A percentile compares a stretch with the other conserved stretches of the same genome.
These are phyloP conservation scores for Carassius carassius DNA, from an alignment of 2,113 vertebrate genomes.

Conservation along the genomic window DNA sequence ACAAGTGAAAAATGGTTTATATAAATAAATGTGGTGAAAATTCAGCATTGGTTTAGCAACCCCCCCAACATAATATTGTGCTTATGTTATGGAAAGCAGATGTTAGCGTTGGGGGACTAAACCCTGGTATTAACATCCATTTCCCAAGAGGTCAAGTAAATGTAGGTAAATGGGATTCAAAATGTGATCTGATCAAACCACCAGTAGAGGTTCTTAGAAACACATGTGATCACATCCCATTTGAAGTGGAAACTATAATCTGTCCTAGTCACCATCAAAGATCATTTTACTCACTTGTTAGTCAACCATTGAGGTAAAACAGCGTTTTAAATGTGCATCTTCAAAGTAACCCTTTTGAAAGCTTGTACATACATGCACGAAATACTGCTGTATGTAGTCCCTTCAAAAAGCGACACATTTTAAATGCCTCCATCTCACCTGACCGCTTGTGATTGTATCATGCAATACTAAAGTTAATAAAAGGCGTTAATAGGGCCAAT, in stretches of 20 bases:
- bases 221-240: not conserved
- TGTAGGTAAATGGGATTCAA: not conserved
- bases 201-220: not conserved
- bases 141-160: not conserved
- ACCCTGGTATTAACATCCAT: not conserved
- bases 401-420: not conserved
- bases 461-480: not conserved
- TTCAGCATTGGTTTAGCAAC: not conserved
- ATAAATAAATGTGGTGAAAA: constrained; percentile 34
- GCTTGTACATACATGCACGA: not conserved
- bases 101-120: not conserved
- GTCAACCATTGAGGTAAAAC: not conserved
- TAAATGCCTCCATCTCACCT: not conserved
- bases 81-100: not conserved
- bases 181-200: not conserved
- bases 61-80: too few species aligned
- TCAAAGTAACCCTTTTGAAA: not conserved
- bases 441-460: not conserved
- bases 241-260: not conserved
- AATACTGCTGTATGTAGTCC: not conserved
- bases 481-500: not conserved
- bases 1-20: constrained; percentile 24
- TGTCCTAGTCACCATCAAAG: not conserved
- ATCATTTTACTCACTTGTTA: not conserved
- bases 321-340: not conserved